Percentiles rank a stretch among this genome's conserved stretches.
These are phyloP conservation scores for Lapara coniferarum DNA, from an alignment of 2,888 invertebrate genomes.

Conservation along the genomic window DNA sequence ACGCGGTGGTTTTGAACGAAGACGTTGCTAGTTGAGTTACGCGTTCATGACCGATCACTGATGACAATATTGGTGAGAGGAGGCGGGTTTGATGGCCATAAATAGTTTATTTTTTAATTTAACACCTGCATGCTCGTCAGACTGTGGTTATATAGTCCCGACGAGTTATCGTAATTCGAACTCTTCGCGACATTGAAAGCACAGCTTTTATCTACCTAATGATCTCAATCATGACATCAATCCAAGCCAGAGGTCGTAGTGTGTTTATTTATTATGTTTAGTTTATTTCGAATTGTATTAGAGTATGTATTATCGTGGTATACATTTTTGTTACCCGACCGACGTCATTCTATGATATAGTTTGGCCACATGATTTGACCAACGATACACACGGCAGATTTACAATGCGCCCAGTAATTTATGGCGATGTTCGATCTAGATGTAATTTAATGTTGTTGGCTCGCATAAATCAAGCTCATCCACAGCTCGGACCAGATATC, in stretches of 20 bases:
- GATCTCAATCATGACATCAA: no score
- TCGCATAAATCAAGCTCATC: conserved; percentile 80
- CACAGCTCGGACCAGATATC: conserved; percentile 61
- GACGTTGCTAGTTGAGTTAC: not conserved
- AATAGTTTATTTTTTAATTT: not conserved
- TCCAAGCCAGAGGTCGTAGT: no score
- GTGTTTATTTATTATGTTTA: no score
- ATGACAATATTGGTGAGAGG: not conserved
- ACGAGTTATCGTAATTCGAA: no score
- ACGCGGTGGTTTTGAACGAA: conserved; percentile 20
- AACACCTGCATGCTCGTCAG: not conserved
- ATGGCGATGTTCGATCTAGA: conserved; percentile 81
- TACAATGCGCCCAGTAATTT: conserved; percentile 79
- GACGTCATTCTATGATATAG: conserved; percentile 55
- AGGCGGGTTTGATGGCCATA: not conserved
- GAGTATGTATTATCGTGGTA: not conserved
- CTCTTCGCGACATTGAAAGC: no score
- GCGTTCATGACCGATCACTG: not conserved
- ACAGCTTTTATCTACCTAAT: no score
- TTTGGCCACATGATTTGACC: conserved; percentile 75
- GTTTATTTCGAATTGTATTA: no score
- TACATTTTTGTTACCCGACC: conserved; percentile 4
- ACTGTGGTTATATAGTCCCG: no score
- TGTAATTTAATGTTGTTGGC: conserved; percentile 82
- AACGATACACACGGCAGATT: conserved; percentile 78